Conservation (phyloP, 2,113 vertebrate genomes). For the Phaethornis superciliosus region DNA sequence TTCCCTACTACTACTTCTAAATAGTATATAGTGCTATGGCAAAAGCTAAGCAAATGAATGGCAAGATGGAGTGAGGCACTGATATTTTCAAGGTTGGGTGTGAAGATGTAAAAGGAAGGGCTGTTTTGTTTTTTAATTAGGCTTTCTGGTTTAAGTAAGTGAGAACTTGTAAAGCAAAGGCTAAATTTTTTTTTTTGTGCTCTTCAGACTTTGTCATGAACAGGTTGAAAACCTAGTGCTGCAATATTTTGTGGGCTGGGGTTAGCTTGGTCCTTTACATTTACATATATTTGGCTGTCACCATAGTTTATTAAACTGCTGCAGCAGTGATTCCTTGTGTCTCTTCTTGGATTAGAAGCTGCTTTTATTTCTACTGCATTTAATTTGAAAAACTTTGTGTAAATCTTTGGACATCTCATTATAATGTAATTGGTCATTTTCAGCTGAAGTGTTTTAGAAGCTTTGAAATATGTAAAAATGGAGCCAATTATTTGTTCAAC, state of each 20-base stretch:
- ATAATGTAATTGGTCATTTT: neutral
- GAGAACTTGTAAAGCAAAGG: neutral
- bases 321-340: neutral
- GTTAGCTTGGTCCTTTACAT: neutral
- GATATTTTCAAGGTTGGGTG: neutral
- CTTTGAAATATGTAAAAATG: neutral
- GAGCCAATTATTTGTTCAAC: neutral
- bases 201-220: neutral
- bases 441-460: neutral
- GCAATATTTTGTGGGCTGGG: neutral
- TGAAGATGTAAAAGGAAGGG: neutral
- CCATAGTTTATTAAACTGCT: neutral
- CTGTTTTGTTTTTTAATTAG: fast-evolving
- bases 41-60: neutral
- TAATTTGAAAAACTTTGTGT: neutral
- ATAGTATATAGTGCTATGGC: neutral
- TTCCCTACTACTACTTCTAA: neutral
- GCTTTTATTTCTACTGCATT: neutral
- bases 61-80: neutral
- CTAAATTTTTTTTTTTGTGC: neutral
- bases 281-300: fast-evolving
- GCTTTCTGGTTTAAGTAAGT: neutral
- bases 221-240: neutral
- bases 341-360: neutral
- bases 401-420: neutral